Evolutionary conservation across 1,140 invertebrate species (phyloP), one percentile per base, ranked within the genome.

Genomic region (Ceratoteleas bidentatus): DNA sequence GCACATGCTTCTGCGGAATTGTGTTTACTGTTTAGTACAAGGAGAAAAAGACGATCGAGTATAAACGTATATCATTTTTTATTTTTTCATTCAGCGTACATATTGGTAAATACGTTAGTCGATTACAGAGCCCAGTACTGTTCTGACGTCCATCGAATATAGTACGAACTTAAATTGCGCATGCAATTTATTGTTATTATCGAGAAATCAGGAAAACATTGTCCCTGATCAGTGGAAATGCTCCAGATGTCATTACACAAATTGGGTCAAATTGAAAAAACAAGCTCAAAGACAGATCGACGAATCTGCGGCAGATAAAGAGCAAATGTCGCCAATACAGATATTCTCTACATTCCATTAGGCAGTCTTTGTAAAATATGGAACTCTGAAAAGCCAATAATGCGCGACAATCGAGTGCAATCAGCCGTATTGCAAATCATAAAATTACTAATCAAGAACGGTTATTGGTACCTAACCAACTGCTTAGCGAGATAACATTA

Each of bases 401-500:
- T 61, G 36, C 16, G 11, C 38, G 15, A 52, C 45, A 62, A 73
- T 62, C 36, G 13, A 62, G 32, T 47, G 8, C 34, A 56, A 73
- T 62, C 45, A 14, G 13, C 45, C 13, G 45, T 1, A 24, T 24
- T 64, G 0, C 10, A 64, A 38, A 52, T 64, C 14, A 24, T 3
- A 43, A 40, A 54, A 50, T 43, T 14, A 7, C 11, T 32, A 61
- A 24, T 24, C 24, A 24, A 24, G 24, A 2, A 24, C 4, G 24
- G 24, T 24, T 14, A 69, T 60, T 43, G 49, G n/a, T 60, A 34
- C 56, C 60, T 69, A 72, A 47, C 49, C 56, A 64, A 61, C 15
- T 8, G 6, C 57, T 72, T 45, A 13, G 16, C 52, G 62, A 75
- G 54, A 75, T 75, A 66, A 66, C 66, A 75, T 58, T 60, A 75